Base-by-base conservation (phyloP, 1,140 invertebrate species). In the Ceratosolen solmsi region DNA sequence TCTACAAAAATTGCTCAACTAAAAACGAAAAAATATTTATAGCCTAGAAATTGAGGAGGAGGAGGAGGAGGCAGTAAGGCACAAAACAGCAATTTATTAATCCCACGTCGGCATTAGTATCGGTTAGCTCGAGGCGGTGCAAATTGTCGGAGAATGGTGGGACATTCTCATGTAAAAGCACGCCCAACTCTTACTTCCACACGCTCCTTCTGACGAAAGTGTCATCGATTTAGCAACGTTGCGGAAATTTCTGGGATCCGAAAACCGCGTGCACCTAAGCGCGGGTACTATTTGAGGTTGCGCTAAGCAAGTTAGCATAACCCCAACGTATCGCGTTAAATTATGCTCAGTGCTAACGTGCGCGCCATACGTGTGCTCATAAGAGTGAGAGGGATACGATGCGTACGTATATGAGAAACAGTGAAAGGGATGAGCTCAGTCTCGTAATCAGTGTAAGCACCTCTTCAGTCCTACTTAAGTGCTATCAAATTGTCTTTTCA, bases 261-360 rank as follows among this genome's bases (percentile, higher is more conserved):
- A 63, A 78, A 82, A 79, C 70, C 81, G 38, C 68, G 75, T 20
- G 25, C 72, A 87, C 86, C 88, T 87, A 86, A 87, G 85, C 84
- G 65, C 38, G 79, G 82, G 82, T 87, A 86, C 87, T 89, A 90
- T 91, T 92, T 91, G 91, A 91, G 90, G 90, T 91, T 91, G 85
- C 87, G 88, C 89, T 91, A 91, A 91, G 88, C 90, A 91, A 91
- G 90, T 92, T 91, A 92, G 90, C 89, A 90, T 88, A 89, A 91
- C 91, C 90, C 90, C 88, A 88, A 86, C 88, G 90, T 91, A 92
- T 91, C 90, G 87, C 88, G 90, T 91, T 91, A 91, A 91, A 92
- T 92, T 92, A 91, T 91, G 89, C 89, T 90, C 86, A 89, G 86
- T 88, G 87, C 86, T 86, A 85, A 87, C 84, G 86, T 81, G 81